phyloP scores from a whole-genome alignment of 2,888 invertebrate genomes.

The Salpingus planirostris region DNA sequence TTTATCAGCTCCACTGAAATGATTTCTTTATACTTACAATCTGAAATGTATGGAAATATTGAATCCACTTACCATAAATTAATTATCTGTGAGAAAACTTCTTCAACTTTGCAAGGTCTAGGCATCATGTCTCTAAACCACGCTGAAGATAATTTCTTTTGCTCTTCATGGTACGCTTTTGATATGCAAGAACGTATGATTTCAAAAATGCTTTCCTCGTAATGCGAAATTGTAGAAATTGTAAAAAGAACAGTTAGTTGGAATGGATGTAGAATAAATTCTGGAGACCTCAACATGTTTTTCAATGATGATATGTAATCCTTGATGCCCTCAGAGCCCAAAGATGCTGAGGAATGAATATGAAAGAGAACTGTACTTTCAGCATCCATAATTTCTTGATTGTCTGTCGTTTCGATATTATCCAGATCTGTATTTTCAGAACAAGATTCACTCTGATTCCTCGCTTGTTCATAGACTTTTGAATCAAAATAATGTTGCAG shows the following conservation, averaged over 20 bases:
- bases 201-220: conserved; percentile 42
- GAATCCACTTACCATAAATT: conserved; percentile 40
- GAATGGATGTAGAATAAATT: conserved; percentile 54
- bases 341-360: conserved; percentile 42
- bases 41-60: not conserved
- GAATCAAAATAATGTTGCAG: conserved; percentile 36
- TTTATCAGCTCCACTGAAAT: conserved; percentile 41
- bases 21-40: not conserved
- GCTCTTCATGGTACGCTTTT: conserved; percentile 31
- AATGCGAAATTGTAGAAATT: conserved; percentile 41
- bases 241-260: conserved; percentile 51
- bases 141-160: conserved; percentile 34
- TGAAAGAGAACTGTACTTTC: conserved; percentile 56
- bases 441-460: conserved; percentile 17
- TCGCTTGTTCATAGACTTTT: conserved; percentile 28
- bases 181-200: conserved; percentile 35
- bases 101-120: conserved; percentile 34
- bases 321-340: conserved; percentile 41
- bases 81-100: conserved; percentile 42
- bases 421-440: conserved; percentile 26
- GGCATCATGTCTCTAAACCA: conserved; percentile 49
- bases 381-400: conserved; percentile 48
- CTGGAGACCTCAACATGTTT: conserved; percentile 47
- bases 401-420: conserved; percentile 37
- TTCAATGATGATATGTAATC: conserved; percentile 43